A percentile compares a stretch with the other conserved stretches of the same genome.
Conservation (phyloP, 2,113 vertebrate species). For the Oryzias celebensis region DNA sequence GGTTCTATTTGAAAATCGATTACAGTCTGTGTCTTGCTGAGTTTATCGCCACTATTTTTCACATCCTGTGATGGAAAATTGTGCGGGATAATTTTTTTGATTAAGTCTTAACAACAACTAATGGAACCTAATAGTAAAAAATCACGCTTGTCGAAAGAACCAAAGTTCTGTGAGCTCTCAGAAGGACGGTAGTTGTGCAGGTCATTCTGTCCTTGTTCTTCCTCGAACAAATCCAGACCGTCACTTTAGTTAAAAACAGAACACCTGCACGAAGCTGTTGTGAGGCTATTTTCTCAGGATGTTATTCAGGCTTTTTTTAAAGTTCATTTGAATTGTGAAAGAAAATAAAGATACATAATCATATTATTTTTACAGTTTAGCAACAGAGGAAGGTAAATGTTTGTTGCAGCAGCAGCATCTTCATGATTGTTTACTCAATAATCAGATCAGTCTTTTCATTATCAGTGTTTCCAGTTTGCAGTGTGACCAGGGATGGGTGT, state of each 20-base stretch:
- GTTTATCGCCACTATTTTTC: background rate
- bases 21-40: too few species aligned
- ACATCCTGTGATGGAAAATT: slow-evolving; percentile 14
- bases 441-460: slow-evolving; percentile 4
- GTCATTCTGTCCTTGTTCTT: slow-evolving; percentile 43
- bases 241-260: background rate
- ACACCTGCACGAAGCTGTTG: background rate
- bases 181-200: slow-evolving; percentile 11
- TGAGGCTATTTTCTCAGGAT: background rate
- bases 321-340: background rate
- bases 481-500: slow-evolving; percentile 34
- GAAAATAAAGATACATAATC: background rate
- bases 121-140: slow-evolving; percentile 53
- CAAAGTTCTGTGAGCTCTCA: slow-evolving; percentile 27
- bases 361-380: background rate
- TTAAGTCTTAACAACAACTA: slow-evolving; percentile 39
- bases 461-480: slow-evolving; percentile 15
- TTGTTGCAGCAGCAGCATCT: background rate
- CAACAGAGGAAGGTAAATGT: slow-evolving; percentile 5
- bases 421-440: background rate
- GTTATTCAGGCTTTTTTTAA: background rate
- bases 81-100: slow-evolving; percentile 36
- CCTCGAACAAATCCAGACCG: slow-evolving; percentile 14
- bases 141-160: slow-evolving; percentile 39
- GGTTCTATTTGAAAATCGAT: too few species aligned